Evolutionary conservation across 2,113 vertebrate species (phyloP).

Genomic region (Xerus inauris): DNA sequence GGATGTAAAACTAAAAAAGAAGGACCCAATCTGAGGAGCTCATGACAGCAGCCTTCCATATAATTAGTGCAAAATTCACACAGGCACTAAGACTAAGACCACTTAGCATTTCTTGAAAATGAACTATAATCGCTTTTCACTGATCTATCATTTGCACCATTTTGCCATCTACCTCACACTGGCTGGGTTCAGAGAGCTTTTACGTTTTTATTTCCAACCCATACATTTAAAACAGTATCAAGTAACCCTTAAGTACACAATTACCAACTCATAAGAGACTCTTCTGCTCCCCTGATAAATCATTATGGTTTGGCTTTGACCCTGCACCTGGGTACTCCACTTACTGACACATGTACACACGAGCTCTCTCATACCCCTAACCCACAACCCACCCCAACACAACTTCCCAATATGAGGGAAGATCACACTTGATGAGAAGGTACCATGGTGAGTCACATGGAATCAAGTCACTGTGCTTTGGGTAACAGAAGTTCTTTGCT

Average conservation of each 20-base stretch:
- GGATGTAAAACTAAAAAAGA: not conserved
- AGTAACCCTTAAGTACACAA: slow-evolving; percentile 75
- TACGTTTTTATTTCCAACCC: slow-evolving; percentile 68
- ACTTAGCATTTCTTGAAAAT: slow-evolving; percentile 39
- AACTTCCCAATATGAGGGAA: not conserved
- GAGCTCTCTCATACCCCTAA: not conserved
- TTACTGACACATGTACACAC: not conserved
- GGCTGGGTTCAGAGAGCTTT: slow-evolving; percentile 48
- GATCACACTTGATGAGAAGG: not conserved
- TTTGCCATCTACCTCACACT: not conserved
- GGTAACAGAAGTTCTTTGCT: not conserved
- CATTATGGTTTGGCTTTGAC: slow-evolving; percentile 66
- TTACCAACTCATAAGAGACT: slow-evolving; percentile 64
- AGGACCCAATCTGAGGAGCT: not conserved
- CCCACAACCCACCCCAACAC: not conserved
- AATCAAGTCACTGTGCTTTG: slow-evolving; percentile 41
- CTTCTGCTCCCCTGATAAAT: slow-evolving; percentile 59
- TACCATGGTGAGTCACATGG: not conserved
- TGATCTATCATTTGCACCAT: not conserved
- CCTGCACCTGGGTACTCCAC: slow-evolving; percentile 43
- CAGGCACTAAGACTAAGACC: not conserved
- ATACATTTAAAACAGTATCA: slow-evolving; percentile 72
- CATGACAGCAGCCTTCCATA: not conserved
- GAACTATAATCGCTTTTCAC: not conserved
- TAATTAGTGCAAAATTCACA: not conserved